Evolutionary conservation across 2,797 vertebrate genomes (phyloP).

Genomic region (Micropoecilia bifurca): DNA sequence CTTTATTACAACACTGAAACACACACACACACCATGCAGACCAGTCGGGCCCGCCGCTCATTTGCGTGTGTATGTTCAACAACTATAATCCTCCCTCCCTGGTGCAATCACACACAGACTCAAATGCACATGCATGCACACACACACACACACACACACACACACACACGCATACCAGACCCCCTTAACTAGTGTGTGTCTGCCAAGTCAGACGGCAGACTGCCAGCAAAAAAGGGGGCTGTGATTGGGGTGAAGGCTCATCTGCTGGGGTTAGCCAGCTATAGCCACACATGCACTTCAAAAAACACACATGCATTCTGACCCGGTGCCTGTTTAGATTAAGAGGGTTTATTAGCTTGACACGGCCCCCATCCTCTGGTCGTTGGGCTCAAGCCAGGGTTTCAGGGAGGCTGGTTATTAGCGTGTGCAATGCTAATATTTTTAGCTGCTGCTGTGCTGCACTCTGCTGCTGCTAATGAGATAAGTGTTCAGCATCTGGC

Average conservation of each 20-base stretch:
- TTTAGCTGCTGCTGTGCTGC: conserved; percentile 40
- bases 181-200: conserved; percentile 73
- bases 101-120: conserved; percentile 69
- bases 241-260: conserved; percentile 79
- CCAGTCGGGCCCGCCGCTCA: conserved; percentile 77
- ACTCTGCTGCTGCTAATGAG: conserved; percentile 47
- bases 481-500: conserved; percentile 24
- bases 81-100: conserved; percentile 79
- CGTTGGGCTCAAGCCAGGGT: conserved; percentile 45
- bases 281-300: conserved; percentile 32
- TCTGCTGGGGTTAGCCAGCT: conserved; percentile 75
- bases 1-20: conserved; percentile 68
- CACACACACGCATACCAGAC: conserved; percentile 68
- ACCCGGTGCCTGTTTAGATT: conserved; percentile 66
- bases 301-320: conserved; percentile 39
- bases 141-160: conserved; percentile 36
- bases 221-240: conserved; percentile 81
- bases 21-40: conserved; percentile 57
- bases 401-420: conserved; percentile 29
- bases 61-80: conserved; percentile 79
- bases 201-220: conserved; percentile 84
- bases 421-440: conserved; percentile 43
- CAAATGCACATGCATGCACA: conserved; percentile 42
- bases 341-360: conserved; percentile 75
- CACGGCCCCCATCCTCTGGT: conserved; percentile 56